Evolutionary conservation across 35 echinoderm and acorn worm genomes (phyloP).

Genomic region (Patiria miniata): DNA sequence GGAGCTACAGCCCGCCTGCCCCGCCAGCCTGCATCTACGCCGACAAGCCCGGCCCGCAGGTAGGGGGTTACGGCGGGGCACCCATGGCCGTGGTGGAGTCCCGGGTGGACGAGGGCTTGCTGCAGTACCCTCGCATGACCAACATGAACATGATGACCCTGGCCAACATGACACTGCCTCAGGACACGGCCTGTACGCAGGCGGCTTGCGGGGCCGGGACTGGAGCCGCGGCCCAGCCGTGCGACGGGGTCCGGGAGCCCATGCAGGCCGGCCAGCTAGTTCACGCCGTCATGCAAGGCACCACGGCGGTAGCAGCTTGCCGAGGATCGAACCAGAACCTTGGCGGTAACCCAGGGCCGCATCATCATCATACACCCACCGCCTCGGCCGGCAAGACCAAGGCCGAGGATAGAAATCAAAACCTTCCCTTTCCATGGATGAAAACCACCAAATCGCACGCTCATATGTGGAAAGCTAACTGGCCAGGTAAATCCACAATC

Average conservation of each 20-base stretch:
- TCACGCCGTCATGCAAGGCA: not conserved
- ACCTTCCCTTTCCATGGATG: constrained; percentile 75
- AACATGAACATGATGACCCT: constrained; percentile 49
- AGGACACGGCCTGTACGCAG: constrained; percentile 40
- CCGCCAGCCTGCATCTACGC: constrained; percentile 67
- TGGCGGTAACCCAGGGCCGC: constrained; percentile 12
- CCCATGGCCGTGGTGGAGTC: constrained; percentile 48
- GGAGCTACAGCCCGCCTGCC: constrained; percentile 49
- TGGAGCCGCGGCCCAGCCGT: constrained; percentile 13
- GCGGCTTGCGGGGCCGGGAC: constrained; percentile 25
- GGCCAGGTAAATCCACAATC: constrained; percentile 64
- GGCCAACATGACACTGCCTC: constrained; percentile 43
- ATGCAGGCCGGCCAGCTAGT: not conserved
- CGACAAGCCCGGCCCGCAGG: constrained; percentile 38
- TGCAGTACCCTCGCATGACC: constrained; percentile 49
- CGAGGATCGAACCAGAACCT: constrained; percentile 25
- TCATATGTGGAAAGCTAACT: constrained; percentile 81
- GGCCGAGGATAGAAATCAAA: constrained; percentile 23
- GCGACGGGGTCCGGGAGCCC: constrained; percentile 4
- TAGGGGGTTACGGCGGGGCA: constrained; percentile 48
- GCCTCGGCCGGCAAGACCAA: constrained; percentile 26
- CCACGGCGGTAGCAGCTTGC: constrained; percentile 1
- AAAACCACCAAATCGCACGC: constrained; percentile 83
- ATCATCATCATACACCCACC: constrained; percentile 3
- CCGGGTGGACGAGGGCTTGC: constrained; percentile 45